Conservation (phyloP, 2,888 invertebrate species). For the Helleia helle region DNA sequence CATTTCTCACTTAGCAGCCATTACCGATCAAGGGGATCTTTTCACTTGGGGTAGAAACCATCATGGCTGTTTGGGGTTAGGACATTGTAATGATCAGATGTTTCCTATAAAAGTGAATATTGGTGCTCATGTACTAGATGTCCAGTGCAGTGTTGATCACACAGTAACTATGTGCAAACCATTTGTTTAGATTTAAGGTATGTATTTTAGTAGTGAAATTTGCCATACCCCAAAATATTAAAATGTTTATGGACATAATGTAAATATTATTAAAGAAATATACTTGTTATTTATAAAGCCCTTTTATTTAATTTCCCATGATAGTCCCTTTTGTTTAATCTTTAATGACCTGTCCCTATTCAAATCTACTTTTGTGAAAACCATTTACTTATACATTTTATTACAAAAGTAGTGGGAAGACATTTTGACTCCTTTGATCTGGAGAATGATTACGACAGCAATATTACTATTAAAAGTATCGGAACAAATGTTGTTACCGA, state of each 20-base stretch:
- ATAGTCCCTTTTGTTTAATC: too few relatives aligned
- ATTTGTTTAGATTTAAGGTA: slow-evolving; percentile 58
- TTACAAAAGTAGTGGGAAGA: too few relatives aligned
- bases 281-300: neutral
- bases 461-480: too few relatives aligned
- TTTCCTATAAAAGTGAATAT: slow-evolving; percentile 90
- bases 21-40: slow-evolving; percentile 87
- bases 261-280: neutral
- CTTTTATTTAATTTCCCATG: neutral
- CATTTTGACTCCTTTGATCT: too few relatives aligned
- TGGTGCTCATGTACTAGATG: slow-evolving; percentile 82
- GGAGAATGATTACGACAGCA: too few relatives aligned
- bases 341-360: too few relatives aligned
- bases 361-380: too few relatives aligned
- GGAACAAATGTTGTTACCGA: too few relatives aligned
- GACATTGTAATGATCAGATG: slow-evolving; percentile 84
- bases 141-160: slow-evolving; percentile 91
- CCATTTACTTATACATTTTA: too few relatives aligned
- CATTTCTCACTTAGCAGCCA: slow-evolving; percentile 82
- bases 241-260: neutral
- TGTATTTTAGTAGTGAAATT: slow-evolving; percentile 8
- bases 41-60: slow-evolving; percentile 95
- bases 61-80: slow-evolving; percentile 88
- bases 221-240: neutral
- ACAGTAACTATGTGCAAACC: slow-evolving; percentile 84